Percentiles rank a stretch among this genome's conserved stretches.
These are phyloP conservation scores for Lepus oiostolus DNA, from an alignment of 2,797 vertebrate genomes.

Conservation along the genomic window DNA sequence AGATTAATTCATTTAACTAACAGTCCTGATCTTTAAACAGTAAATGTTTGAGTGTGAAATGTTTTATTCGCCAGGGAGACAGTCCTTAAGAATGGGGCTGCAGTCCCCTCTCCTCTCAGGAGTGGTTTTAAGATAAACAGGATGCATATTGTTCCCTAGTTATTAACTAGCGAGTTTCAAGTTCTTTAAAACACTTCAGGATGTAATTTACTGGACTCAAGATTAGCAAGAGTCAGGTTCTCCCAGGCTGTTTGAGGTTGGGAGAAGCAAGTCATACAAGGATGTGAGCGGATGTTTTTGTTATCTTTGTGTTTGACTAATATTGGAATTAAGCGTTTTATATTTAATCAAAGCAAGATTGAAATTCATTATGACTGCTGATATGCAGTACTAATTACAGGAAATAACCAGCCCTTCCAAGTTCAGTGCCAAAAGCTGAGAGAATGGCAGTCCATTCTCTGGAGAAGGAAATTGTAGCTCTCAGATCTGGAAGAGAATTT, in stretches of 20 bases:
- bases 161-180: conserved; percentile 64
- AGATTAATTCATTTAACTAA: conserved; percentile 80
- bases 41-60: conserved; percentile 77
- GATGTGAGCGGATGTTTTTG: conserved; percentile 75
- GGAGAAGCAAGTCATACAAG: conserved; percentile 7
- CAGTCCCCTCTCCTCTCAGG: background rate
- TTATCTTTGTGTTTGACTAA: conserved; percentile 78
- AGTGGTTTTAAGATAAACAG: conserved; percentile 69
- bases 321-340: conserved; percentile 79
- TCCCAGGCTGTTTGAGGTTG: conserved; percentile 36
- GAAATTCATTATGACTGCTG: conserved; percentile 75
- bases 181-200: conserved; percentile 60
- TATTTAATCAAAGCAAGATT: conserved; percentile 82
- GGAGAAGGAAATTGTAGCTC: background rate
- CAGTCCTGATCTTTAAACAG: conserved; percentile 75
- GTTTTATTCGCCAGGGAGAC: conserved; percentile 61
- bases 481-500: conserved; percentile 4
- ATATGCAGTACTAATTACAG: conserved; percentile 78
- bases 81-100: conserved; percentile 57
- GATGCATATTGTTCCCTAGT: conserved; percentile 63
- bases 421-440: conserved; percentile 64
- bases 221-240: conserved; percentile 55
- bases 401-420: conserved; percentile 71
- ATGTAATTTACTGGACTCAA: conserved; percentile 69
- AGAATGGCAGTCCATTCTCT: background rate